Evolutionary conservation across 2,888 invertebrate genomes (phyloP), one percentile per base, ranked within the genome.

Genomic region (Pseudoips prasinana): DNA sequence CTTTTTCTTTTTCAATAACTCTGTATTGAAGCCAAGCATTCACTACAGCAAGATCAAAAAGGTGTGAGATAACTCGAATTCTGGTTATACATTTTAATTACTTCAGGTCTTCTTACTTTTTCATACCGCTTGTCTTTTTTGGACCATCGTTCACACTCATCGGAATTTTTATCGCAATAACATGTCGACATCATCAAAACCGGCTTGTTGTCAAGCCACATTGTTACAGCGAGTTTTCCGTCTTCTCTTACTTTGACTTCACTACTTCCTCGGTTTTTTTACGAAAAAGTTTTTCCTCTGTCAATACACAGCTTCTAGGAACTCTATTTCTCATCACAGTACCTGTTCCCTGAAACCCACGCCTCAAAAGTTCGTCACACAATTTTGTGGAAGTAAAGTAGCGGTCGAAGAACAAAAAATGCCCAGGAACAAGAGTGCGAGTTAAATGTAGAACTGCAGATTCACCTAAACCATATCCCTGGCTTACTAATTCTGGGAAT

Each of bases 201-300:
- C 7, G 25, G 25, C 11, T 25, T 25, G 7, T 25, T 25, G 11
- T 25, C 25, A 2, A 11, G 11, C 25, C 25, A 25, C 3, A 7
- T 25, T 1, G 25, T 25, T 2, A 25, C 10, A 11, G 25, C 25
- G 1, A 25, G 1, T 1, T 10, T 11, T 7, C 1, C 7, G 11
- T 11, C 7, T 2, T 10, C 2, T 1, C 3, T 11, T 10, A 25
- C 11, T 11, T 11, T 5, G 6, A 7, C 7, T 1, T 1, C 10
- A n/a, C 25, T 10, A 10, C 11, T 3, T n/a, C 11, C 25, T 11
- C 10, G 10, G 8, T 33, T 29, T 22, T 41, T 27, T 35, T 26
- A 30, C 22, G 33, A 33, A 7, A 39, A 30, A 33, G 28, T 37
- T 31, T 37, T 27, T 27, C 27, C 22, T 25, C 26, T 17, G 18